phyloP scores from a whole-genome alignment of 2,797 vertebrate genomes.

The Brachymystax lenok region DNA sequence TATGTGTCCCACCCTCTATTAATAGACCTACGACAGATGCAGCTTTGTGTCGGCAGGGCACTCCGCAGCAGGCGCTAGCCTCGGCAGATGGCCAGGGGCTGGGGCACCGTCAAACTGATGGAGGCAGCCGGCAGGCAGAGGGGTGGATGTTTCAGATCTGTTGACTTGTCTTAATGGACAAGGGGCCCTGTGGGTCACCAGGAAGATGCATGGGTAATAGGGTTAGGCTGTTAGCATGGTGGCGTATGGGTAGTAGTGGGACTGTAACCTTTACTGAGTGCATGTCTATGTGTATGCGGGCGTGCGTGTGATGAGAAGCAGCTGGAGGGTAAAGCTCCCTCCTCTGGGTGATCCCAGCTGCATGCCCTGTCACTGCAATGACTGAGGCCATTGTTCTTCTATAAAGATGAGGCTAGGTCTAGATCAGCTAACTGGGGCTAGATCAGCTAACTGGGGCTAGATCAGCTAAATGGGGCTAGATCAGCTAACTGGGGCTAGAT shows the following conservation, averaged over 20 bases:
- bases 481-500: too few relatives aligned
- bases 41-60: conserved; percentile 42
- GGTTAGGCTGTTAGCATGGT: conserved; percentile 26
- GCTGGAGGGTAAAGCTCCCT: conserved; percentile 54
- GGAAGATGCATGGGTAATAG: conserved; percentile 42
- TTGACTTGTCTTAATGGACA: conserved; percentile 53
- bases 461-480: too few relatives aligned
- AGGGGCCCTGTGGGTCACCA: conserved; percentile 44
- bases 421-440: conserved; percentile 68
- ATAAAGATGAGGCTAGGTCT: conserved; percentile 62
- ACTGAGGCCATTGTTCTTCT: conserved; percentile 67
- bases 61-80: not conserved
- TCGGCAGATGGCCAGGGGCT: conserved; percentile 16
- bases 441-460: conserved; percentile 40
- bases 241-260: conserved; percentile 25
- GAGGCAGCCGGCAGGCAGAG: conserved; percentile 57
- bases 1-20: conserved; percentile 74
- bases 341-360: conserved; percentile 59
- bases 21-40: conserved; percentile 77
- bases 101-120: conserved; percentile 58
- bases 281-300: not conserved
- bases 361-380: conserved; percentile 64
- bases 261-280: not conserved
- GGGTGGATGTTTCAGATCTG: conserved; percentile 44
- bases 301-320: conserved; percentile 53